A percentile compares a stretch with the other conserved stretches of the same genome.
phyloP scores from a whole-genome alignment of 1,140 invertebrate genomes.

The Cephus cinctus region DNA sequence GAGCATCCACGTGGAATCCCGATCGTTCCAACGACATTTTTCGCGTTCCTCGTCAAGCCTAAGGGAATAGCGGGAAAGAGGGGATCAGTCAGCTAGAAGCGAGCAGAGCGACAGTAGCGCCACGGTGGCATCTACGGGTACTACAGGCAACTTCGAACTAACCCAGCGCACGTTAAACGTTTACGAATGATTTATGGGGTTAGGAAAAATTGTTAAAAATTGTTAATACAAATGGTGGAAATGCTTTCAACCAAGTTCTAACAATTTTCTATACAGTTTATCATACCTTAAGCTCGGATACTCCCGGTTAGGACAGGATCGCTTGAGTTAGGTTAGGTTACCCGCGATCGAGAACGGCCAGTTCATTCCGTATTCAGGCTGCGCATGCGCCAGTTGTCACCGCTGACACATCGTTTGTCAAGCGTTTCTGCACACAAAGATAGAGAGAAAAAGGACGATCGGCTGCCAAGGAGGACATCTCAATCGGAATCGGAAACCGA shows the following conservation, averaged over 20 bases:
- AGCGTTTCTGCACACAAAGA: constrained; percentile 48
- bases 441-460: constrained; percentile 38
- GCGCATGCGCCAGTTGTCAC: constrained; percentile 57
- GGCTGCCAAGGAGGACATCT: constrained; percentile 42
- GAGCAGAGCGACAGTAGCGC: too few relatives aligned
- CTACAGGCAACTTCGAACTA: too few relatives aligned
- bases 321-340: constrained; percentile 17
- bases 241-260: too few relatives aligned
- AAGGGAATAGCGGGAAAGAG: constrained; percentile 37
- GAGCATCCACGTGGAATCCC: background rate
- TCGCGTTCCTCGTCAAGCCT: constrained; percentile 36
- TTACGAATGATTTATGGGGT: too few relatives aligned
- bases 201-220: too few relatives aligned
- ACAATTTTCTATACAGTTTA: too few relatives aligned
- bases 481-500: constrained; percentile 42
- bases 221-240: too few relatives aligned
- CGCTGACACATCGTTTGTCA: constrained; percentile 57
- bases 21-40: constrained; percentile 34
- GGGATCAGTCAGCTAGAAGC: too few relatives aligned
- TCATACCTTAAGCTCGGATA: too few relatives aligned
- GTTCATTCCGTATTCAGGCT: constrained; percentile 54
- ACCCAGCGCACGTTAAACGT: too few relatives aligned
- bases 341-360: constrained; percentile 23
- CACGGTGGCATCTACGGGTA: too few relatives aligned
- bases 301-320: too few relatives aligned